Conservation (phyloP, 23 tunicate genomes). For the Trididemnum clinides region DNA sequence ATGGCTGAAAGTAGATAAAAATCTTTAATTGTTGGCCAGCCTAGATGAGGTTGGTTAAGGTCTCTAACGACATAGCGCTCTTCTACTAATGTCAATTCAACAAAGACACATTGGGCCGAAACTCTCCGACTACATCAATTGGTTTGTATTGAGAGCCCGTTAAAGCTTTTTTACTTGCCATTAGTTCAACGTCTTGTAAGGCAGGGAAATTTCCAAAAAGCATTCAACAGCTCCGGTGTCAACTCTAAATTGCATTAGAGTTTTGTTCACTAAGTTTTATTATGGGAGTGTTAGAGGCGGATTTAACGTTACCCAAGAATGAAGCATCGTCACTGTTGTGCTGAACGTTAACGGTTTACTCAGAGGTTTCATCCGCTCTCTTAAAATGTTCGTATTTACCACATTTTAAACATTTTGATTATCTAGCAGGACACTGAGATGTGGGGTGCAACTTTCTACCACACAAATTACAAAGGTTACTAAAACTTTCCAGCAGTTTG, state of each 20-base stretch:
- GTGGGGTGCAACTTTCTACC: too few species aligned
- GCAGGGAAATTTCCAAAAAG: not conserved
- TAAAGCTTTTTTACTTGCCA: not conserved
- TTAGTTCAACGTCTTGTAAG: not conserved
- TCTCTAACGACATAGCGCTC: not conserved
- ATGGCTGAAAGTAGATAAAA: not conserved
- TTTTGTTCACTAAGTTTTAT: not conserved
- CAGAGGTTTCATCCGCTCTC: too few species aligned
- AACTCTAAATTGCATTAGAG: slow-evolving; percentile 18
- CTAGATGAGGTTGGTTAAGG: not conserved
- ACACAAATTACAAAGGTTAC: too few species aligned
- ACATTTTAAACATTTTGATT: too few species aligned
- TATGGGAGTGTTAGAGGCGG: too few species aligned
- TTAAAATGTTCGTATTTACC: too few species aligned
- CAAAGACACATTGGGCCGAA: not conserved
- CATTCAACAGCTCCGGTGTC: slow-evolving; percentile 40
- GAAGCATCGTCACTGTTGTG: too few species aligned
- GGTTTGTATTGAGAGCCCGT: not conserved
- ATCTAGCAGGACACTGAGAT: too few species aligned
- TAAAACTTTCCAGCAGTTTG: not conserved
- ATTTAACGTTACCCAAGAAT: too few species aligned
- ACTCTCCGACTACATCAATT: not conserved
- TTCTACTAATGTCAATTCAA: not conserved
- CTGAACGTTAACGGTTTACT: too few species aligned
- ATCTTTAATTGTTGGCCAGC: slow-evolving; percentile 35